Percentiles rank a stretch among this genome's conserved stretches.
phyloP scores from a whole-genome alignment of 2,113 vertebrate species.

The Axis porcinus region DNA sequence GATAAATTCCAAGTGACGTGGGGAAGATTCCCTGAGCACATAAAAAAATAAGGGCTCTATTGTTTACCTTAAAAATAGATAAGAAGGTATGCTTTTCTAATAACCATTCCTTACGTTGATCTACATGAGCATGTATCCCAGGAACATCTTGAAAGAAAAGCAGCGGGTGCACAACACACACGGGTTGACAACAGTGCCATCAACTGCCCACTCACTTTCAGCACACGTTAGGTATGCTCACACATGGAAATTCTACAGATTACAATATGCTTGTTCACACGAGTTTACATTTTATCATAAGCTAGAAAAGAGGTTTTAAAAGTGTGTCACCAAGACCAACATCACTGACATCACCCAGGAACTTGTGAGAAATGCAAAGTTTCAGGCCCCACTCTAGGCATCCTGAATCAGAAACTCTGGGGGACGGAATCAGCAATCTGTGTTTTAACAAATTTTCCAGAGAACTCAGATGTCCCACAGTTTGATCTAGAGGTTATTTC shows the following conservation, averaged over 20 bases:
- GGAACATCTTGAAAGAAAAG: neutral
- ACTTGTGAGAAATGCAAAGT: neutral
- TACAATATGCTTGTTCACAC: neutral
- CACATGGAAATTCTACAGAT: neutral
- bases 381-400: neutral
- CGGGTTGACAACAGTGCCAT: neutral
- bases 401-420: neutral
- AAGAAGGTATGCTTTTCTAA: neutral
- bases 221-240: neutral
- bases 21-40: neutral
- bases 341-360: neutral
- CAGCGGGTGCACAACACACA: neutral
- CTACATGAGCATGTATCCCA: neutral
- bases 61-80: neutral
- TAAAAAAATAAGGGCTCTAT: neutral
- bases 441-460: neutral
- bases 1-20: neutral
- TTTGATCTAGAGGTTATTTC: neutral
- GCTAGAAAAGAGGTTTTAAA: neutral
- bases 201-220: neutral
- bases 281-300: neutral
- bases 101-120: neutral
- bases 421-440: neutral
- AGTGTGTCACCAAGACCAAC: neutral
- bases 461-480: neutral